A percentile compares a stretch with the other conserved stretches of the same genome.
phyloP scores from a whole-genome alignment of 2,888 invertebrate species.

The Fragum whitleyi region DNA sequence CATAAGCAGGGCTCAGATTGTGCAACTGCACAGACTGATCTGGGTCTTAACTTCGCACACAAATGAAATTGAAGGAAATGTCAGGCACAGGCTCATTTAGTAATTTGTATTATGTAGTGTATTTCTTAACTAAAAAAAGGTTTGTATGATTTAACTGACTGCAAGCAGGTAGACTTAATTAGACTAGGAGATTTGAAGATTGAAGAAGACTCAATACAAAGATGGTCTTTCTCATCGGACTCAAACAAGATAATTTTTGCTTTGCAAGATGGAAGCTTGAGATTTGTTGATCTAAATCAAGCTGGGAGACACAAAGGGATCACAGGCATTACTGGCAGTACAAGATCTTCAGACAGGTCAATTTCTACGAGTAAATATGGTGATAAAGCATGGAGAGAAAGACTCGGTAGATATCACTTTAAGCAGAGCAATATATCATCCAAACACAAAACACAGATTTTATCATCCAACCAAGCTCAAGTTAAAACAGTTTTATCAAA shows the following conservation, averaged over 20 bases:
- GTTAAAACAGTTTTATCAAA: not conserved
- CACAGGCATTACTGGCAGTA: not conserved
- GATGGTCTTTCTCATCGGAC: conserved; percentile 50
- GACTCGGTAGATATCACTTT: conserved; percentile 53
- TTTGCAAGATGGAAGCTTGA: conserved; percentile 46
- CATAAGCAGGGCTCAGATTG: no score
- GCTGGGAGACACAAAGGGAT: not conserved
- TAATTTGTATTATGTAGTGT: no score
- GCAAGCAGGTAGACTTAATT: conserved; percentile 12
- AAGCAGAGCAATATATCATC: not conserved
- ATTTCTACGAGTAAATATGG: conserved; percentile 63
- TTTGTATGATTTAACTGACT: conserved; percentile 42
- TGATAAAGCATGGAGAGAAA: conserved; percentile 67
- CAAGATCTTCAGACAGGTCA: not conserved
- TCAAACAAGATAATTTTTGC: conserved; percentile 32
- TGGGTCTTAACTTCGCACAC: no score
- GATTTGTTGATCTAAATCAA: conserved; percentile 26
- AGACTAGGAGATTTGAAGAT: conserved; percentile 23
- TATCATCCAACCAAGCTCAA: not conserved
- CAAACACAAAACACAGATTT: not conserved
- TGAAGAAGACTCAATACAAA: conserved; percentile 36
- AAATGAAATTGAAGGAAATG: no score
- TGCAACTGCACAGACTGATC: no score
- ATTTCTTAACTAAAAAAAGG: conserved; percentile 15
- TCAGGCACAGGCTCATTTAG: no score